phyloP scores from a whole-genome alignment of 1,140 invertebrate species.

The Myzus persicae region DNA sequence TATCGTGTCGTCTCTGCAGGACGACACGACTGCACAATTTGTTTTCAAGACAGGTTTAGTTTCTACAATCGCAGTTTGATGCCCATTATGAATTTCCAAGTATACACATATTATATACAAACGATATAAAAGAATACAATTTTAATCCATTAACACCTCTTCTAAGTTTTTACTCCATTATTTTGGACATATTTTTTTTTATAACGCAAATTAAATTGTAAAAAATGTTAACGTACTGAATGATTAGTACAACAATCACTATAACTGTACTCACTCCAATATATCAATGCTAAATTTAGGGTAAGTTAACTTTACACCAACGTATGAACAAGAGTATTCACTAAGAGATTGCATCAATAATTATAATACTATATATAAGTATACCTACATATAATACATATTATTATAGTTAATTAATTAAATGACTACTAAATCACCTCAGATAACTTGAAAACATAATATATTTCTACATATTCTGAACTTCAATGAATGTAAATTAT shows the following conservation, averaged over 20 bases:
- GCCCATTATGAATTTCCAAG: conserved; percentile 18
- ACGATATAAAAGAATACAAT: background rate
- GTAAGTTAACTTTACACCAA: too few species aligned
- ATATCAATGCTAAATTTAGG: background rate
- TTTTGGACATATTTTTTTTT: background rate
- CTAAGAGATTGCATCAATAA: background rate
- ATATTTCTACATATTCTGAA: background rate
- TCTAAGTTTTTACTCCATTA: background rate
- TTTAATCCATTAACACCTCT: background rate
- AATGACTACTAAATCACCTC: background rate
- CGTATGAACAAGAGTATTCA: background rate
- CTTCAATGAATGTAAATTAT: background rate
- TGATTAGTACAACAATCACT: background rate
- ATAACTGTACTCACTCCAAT: background rate
- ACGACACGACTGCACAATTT: conserved; percentile 48
- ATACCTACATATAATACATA: too few species aligned
- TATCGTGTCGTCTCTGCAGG: conserved; percentile 14
- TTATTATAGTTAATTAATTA: background rate
- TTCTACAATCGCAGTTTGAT: background rate
- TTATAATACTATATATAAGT: too few species aligned
- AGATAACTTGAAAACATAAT: background rate
- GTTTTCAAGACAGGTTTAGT: conserved; percentile 52
- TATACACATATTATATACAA: background rate
- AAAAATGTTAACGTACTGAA: background rate
- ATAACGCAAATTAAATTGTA: background rate